Base-by-base conservation (phyloP, 1,140 invertebrate species). In the Drepana arcuata region DNA sequence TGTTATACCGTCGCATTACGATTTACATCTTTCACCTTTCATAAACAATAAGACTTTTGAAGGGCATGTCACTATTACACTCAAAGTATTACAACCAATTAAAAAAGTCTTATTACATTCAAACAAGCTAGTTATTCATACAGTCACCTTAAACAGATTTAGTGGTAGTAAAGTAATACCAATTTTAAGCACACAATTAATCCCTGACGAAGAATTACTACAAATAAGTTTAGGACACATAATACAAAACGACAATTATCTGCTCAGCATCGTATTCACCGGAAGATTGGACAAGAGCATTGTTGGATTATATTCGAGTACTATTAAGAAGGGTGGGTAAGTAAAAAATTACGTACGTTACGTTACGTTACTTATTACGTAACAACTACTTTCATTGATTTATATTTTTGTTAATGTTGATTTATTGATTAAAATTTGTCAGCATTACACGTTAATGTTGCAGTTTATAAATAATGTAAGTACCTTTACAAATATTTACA, bases 261-360 rank as follows among this genome's bases (percentile, higher is more conserved):
- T 43, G 2, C 18, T 84, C 7, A 21, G 38, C 14, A 58, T 84
- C 23, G 11, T 33, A 2, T 83, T 78, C 41, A 35, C 45, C 14
- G 82, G 82, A 43, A 63, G 29, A 21, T 24, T 84, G 26, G 62
- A 71, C 39, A 60, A 52, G 7, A 64, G 65, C 43, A 63, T 79
- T 16, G 59, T 84, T 31, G 77, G 77, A 35, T 65, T 83, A 34
- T 84, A 84, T 47, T 41, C 49, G 13, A 84, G 82, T 43, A 60
- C 46, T 7, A 44, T 80, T 10, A 63, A 63, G 36, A 67, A 61
- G 40, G 60, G 61, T 27, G 41, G 48, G 82, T 84, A 62, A 77
- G 70, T 77, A n/a, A n/a, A n/a, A n/a, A n/a, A n/a, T n/a, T n/a
- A n/a, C n/a, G n/a, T n/a, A n/a, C n/a, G n/a, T n/a, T n/a, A n/a